Evolutionary conservation across 2,888 invertebrate genomes (phyloP).

Genomic region (Parapristionchus giblindavisi): DNA sequence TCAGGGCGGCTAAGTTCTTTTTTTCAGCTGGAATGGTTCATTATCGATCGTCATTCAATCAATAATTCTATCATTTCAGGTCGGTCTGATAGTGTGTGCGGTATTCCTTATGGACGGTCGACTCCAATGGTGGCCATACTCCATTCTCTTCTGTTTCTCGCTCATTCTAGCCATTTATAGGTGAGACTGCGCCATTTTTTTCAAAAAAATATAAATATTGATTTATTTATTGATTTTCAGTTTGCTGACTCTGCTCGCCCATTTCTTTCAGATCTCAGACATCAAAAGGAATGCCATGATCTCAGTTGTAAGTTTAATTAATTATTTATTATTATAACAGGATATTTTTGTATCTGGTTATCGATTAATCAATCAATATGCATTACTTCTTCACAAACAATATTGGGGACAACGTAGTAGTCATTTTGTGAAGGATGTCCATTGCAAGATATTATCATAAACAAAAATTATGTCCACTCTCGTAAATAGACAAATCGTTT

Average conservation of each 20-base stretch:
- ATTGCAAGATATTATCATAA: too few relatives aligned
- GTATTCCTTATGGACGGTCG: constrained; percentile 43
- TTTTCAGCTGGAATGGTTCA: background rate
- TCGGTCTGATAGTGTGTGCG: constrained; percentile 39
- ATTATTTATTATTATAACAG: too few relatives aligned
- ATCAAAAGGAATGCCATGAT: constrained; percentile 7
- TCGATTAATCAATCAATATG: too few relatives aligned
- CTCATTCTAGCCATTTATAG: constrained; percentile 29
- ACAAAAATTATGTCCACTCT: too few relatives aligned
- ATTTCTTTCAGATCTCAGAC: constrained; percentile 36
- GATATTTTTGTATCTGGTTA: too few relatives aligned
- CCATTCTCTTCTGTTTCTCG: constrained; percentile 39
- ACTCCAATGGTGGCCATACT: constrained; percentile 45
- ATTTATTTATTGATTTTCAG: background rate
- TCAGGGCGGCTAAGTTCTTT: background rate
- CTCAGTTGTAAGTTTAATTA: background rate
- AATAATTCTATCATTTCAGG: constrained; percentile 29
- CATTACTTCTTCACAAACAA: too few relatives aligned
- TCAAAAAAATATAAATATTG: background rate
- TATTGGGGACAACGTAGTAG: too few relatives aligned
- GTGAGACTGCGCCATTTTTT: background rate
- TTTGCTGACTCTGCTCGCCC: constrained; percentile 23
- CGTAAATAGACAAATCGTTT: too few relatives aligned
- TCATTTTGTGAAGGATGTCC: too few relatives aligned
- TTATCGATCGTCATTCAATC: background rate